These are phyloP conservation scores for Aptenodytes forsteri DNA, from an alignment of 2,113 vertebrate genomes.

Conservation along the genomic window DNA sequence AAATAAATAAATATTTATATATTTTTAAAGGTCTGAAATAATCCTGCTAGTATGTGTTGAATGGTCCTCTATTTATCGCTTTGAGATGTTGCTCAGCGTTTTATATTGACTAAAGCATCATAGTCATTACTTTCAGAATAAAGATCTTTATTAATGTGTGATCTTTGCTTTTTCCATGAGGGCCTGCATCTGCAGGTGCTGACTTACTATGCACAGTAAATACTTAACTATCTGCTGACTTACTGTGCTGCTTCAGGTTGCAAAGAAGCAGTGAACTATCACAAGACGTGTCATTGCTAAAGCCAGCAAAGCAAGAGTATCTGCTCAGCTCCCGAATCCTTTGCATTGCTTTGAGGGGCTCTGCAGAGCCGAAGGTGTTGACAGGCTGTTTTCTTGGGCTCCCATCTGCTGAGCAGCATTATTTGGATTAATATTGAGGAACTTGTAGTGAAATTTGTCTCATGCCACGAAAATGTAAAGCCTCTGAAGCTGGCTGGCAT, in stretches of 20 bases:
- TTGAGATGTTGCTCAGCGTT: neutral
- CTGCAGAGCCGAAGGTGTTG: neutral
- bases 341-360: neutral
- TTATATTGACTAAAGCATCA: neutral
- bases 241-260: neutral
- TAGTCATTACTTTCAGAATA: neutral
- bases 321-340: neutral
- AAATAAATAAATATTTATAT: neutral
- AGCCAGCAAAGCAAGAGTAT: neutral
- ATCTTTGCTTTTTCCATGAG: neutral
- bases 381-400: neutral
- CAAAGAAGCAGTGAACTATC: neutral
- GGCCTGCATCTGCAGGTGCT: neutral
- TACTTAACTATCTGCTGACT: neutral
- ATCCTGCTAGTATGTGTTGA: neutral
- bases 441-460: conserved; percentile 30
- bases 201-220: neutral
- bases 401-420: neutral
- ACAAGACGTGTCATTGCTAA: rapidly evolving
- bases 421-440: conserved; percentile 14
- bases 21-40: neutral
- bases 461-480: conserved; percentile 50
- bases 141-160: neutral
- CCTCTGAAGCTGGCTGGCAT: conserved; percentile 33
- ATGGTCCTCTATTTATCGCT: neutral